Evolutionary conservation across 2,797 vertebrate genomes (phyloP), one percentile per base, ranked within the genome.

Genomic region (Liparis tanakae): DNA sequence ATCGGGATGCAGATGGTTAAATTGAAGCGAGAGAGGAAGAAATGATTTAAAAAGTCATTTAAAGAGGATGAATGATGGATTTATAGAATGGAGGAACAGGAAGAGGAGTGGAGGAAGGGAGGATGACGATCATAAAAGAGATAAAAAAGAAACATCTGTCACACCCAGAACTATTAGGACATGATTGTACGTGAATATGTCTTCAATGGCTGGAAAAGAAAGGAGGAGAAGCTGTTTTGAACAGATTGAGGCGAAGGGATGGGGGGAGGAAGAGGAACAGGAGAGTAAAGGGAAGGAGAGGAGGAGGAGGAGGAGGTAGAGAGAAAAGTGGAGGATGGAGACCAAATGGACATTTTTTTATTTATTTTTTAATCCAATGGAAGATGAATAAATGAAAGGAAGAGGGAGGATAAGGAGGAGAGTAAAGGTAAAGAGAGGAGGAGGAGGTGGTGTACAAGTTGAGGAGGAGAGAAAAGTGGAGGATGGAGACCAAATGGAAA

Each of bases 1-100:
- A 73, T 33, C 4, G 48, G 62, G 66, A 69, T 77, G 78, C 86
- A 88, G 85, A 89, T 89, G 84, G 84, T 88, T 87, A 71, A 48
- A 67, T 75, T 72, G 33, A 70, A 61, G 50, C 4, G 59, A 63
- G 46, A 20, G 12, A 80, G 54, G 71, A 37, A 61, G 14, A 57
- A 41, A 30, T 12, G 17, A 58, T 76, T 34, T 13, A 36, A 48
- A 22, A 66, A 83, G 74, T 65, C 25, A 53, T 57, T 70, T 57
- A 71, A 62, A 70, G 61, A 78, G 69, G 74, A n/a, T 71, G 56
- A 80, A 74, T 70, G 63, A 66, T 13, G 34, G 65, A 72, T 70
- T 50, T 51, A 62, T 13, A 72, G 66, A 69, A 64, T 25, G 44
- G 48, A 25, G 6, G 36, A 36, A 18, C n/a, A 18, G 25, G 68